Percentiles rank a stretch among this genome's conserved stretches.
These are phyloP conservation scores for Lapara coniferarum DNA, from an alignment of 2,888 invertebrate species.

Conservation along the genomic window DNA sequence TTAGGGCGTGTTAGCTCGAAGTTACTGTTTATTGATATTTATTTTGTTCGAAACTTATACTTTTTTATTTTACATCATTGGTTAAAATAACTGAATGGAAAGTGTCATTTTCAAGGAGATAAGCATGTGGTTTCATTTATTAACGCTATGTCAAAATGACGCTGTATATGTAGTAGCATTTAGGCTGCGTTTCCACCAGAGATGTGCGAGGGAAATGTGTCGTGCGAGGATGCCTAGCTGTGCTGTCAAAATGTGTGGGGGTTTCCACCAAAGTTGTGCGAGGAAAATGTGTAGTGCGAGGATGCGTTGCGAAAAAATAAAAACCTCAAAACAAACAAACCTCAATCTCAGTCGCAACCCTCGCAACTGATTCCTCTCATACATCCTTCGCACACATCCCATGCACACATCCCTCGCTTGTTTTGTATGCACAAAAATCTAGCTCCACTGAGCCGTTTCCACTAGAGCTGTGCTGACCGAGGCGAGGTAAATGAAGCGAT, in stretches of 20 bases:
- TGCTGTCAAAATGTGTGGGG: background rate
- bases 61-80: too few species aligned
- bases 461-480: background rate
- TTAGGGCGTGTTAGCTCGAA: too few species aligned
- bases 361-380: background rate
- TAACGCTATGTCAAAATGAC: too few species aligned
- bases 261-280: background rate
- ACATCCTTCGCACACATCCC: background rate
- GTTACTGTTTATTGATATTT: too few species aligned
- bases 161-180: too few species aligned
- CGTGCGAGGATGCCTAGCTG: background rate
- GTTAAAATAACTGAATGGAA: too few species aligned
- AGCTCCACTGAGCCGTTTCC: background rate
- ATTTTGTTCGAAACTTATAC: too few species aligned
- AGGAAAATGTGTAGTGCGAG: background rate
- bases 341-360: background rate
- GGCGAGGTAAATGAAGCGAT: slow-evolving; percentile 1
- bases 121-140: too few species aligned
- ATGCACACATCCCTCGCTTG: background rate
- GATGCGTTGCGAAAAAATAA: background rate
- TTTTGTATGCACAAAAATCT: background rate
- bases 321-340: background rate
- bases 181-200: background rate
- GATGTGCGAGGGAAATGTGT: background rate
- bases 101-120: too few species aligned